phyloP scores from a whole-genome alignment of 2,888 invertebrate genomes.

The Andrena fulva region DNA sequence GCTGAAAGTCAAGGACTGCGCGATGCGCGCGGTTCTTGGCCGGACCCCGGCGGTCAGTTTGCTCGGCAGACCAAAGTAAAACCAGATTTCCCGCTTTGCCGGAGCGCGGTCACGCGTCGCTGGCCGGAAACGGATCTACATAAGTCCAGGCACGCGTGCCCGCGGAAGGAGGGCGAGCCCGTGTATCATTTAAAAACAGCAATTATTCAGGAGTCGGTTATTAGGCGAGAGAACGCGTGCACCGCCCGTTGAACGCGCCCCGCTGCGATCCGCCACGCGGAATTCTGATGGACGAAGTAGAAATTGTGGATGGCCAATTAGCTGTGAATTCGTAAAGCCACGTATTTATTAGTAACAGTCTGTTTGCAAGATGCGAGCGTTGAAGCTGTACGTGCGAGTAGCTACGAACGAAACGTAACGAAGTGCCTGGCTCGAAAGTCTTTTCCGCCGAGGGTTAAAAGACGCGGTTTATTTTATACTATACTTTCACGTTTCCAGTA shows the following conservation, averaged over 20 bases:
- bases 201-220: constrained; percentile 60
- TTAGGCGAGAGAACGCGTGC: constrained; percentile 31
- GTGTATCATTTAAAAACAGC: constrained; percentile 65
- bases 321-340: background rate
- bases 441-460: too few species aligned
- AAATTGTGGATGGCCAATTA: constrained; percentile 14
- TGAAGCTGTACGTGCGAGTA: background rate
- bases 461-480: too few species aligned
- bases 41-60: constrained; percentile 24
- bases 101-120: constrained; percentile 74
- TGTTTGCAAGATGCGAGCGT: constrained; percentile 15
- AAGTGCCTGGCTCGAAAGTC: too few species aligned
- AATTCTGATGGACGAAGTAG: background rate
- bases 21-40: constrained; percentile 37
- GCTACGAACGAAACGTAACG: constrained; percentile 13
- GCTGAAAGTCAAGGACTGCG: constrained; percentile 41
- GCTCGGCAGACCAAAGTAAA: constrained; percentile 53
- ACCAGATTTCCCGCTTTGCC: constrained; percentile 69
- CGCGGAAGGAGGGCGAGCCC: constrained; percentile 69
- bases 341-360: constrained; percentile 42
- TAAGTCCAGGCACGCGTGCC: constrained; percentile 65
- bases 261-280: background rate
- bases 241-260: constrained; percentile 4
- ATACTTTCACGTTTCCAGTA: constrained; percentile 86
- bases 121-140: constrained; percentile 77